phyloP scores from a whole-genome alignment of 1,140 invertebrate genomes.

The Teleopsis dalmanni region DNA sequence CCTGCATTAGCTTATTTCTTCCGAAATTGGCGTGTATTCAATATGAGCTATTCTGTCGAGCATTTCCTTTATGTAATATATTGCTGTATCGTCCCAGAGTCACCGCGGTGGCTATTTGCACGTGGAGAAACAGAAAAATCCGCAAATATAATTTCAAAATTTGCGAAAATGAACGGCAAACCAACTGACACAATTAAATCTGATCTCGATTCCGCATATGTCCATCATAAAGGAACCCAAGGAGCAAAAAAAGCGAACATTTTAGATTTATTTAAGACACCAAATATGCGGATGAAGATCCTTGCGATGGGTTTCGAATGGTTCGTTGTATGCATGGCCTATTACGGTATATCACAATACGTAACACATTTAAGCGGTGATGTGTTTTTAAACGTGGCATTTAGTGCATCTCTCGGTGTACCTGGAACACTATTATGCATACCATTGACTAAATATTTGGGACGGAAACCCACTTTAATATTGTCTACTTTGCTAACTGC shows the following conservation, averaged over 20 bases:
- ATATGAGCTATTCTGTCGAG: conserved; percentile 66
- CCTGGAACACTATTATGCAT: conserved; percentile 62
- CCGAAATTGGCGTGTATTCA: conserved; percentile 63
- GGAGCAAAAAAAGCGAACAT: conserved; percentile 51
- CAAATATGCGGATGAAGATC: conserved; percentile 65
- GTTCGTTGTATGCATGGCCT: conserved; percentile 64
- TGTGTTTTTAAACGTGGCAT: conserved; percentile 65
- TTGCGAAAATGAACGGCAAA: conserved; percentile 53
- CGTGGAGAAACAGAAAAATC: conserved; percentile 61
- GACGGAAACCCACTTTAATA: conserved; percentile 58
- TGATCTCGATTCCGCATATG: conserved; percentile 43
- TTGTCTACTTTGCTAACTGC: conserved; percentile 56
- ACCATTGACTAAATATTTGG: conserved; percentile 55
- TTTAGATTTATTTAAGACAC: conserved; percentile 62
- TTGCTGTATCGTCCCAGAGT: conserved; percentile 63
- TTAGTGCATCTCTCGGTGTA: conserved; percentile 60
- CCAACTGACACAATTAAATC: conserved; percentile 48
- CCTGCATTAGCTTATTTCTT: conserved; percentile 57
- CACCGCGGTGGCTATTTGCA: conserved; percentile 71
- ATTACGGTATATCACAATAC: conserved; percentile 69
- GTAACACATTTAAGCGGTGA: conserved; percentile 62
- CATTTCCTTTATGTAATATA: conserved; percentile 60
- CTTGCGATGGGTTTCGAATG: conserved; percentile 63
- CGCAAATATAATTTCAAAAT: conserved; percentile 57
- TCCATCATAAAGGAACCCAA: conserved; percentile 32